phyloP scores from a whole-genome alignment of 2,113 vertebrate genomes.

The Mohoua ochrocephala region DNA sequence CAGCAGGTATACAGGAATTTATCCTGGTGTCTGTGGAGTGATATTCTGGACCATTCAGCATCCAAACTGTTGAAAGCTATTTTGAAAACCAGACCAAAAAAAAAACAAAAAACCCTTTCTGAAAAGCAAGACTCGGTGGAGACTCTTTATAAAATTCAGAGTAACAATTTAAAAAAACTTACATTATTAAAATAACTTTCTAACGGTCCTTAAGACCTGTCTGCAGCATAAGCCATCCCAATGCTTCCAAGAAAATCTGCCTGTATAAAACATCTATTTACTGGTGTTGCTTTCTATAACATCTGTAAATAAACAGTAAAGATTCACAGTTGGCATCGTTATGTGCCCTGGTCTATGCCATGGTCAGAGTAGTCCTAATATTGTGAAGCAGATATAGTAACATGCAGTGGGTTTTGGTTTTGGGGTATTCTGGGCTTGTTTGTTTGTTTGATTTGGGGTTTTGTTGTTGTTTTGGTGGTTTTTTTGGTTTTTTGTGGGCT shows the following conservation, averaged over 20 bases:
- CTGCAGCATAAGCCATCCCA: neutral
- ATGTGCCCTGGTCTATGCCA: rapidly evolving
- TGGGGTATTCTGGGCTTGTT: neutral
- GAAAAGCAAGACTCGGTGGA: neutral
- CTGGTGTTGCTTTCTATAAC: rapidly evolving
- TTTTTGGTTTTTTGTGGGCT: neutral
- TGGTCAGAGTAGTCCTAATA: neutral
- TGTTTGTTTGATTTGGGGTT: neutral
- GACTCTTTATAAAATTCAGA: neutral
- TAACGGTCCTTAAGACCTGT: neutral
- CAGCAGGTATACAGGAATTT: neutral
- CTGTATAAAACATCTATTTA: neutral
- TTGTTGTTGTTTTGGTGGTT: neutral
- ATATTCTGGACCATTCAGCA: neutral
- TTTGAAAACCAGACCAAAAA: neutral
- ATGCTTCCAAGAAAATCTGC: rapidly evolving
- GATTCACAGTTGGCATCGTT: neutral
- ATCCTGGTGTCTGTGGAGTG: rapidly evolving
- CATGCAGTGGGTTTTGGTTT: rapidly evolving
- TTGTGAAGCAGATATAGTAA: neutral
- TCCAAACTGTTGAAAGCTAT: neutral
- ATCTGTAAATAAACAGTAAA: neutral
- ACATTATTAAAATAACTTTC: neutral
- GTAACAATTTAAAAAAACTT: neutral
- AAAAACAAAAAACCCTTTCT: rapidly evolving